Conservation (phyloP, 2,888 invertebrate species). For the Cordilura impudica region DNA sequence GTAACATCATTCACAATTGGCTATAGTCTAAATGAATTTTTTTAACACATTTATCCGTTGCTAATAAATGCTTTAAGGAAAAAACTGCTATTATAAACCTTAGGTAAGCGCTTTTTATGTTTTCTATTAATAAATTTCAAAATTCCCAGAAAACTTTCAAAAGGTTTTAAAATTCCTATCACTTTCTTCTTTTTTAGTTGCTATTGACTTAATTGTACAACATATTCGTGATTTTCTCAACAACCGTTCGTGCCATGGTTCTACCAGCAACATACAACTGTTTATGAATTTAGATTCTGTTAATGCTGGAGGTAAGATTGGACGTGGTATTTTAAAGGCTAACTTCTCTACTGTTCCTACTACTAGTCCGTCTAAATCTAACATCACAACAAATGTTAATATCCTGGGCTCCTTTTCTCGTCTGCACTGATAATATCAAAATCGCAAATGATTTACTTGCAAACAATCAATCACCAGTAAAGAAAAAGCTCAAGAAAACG, state of each 20-base stretch:
- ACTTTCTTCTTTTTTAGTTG: slow-evolving; percentile 83
- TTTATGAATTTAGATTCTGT: slow-evolving; percentile 68
- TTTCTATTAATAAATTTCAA: neutral
- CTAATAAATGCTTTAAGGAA: neutral
- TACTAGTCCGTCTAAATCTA: slow-evolving; percentile 47
- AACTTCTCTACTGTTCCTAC: slow-evolving; percentile 36
- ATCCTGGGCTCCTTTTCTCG: slow-evolving; percentile 56
- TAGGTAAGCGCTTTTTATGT: slow-evolving; percentile 52
- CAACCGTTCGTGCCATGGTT: slow-evolving; percentile 77
- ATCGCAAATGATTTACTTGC: slow-evolving; percentile 25
- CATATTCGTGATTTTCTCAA: slow-evolving; percentile 95
- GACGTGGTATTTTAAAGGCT: slow-evolving; percentile 40
- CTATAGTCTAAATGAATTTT: neutral
- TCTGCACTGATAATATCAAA: slow-evolving; percentile 47
- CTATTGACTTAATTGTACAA: slow-evolving; percentile 97
- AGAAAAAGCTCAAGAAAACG: slow-evolving; percentile 44
- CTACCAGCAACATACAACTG: slow-evolving; percentile 72
- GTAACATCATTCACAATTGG: neutral
- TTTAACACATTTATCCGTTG: neutral
- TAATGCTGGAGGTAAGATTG: slow-evolving; percentile 63
- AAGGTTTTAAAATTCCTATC: neutral
- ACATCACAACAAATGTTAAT: slow-evolving; percentile 56
- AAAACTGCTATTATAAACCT: neutral
- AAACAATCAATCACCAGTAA: slow-evolving; percentile 42
- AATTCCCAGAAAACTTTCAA: neutral